Base-by-base conservation (phyloP, 2,797 vertebrate species). In the Myotis planiceps region DNA sequence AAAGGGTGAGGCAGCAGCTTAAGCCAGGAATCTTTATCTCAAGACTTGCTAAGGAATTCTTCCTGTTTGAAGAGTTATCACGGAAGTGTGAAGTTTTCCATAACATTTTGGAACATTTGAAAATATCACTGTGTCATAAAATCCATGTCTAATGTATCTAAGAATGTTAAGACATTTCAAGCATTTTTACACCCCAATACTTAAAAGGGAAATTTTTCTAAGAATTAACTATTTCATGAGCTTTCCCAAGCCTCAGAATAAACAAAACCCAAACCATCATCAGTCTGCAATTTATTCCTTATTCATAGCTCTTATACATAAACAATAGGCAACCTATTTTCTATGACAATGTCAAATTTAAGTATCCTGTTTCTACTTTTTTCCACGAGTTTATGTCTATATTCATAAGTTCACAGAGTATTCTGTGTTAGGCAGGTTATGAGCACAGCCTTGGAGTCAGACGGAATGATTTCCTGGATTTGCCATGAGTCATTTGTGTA, bases 121-220 rank as follows among this genome's bases (percentile, higher is more conserved):
- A 92, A 96, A 63, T 74, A 92, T 53, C 84, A 85, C 34, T 39
- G 3, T 66, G 12, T 78, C 60, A 74, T 47, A 92, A 88, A 88
- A 94, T 27, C 12, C 34, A 32, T 82, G 27, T 27, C 27, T 88
- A 94, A 84, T 83, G 81, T 92, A 65, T 58, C 34, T 82, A 21
- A n/a, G 21, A 81, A 74, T 68, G 58, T 89, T 82, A 90, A n/a
- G 71, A 74, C 3, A 53, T 86, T 86, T 88, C 55, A 25, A 83
- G 72, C 6, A 72, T 93, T 39, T 90, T 84, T 85, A 78, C 3
- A 76, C 2, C n/a, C 60, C 89, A 53, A 15, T 66, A 49, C 13
- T 65, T 92, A 91, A 85, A 78, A 63, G 29, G 79, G 23, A 79
- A 82, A 25, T 68, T 60, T 34, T 88, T 85, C 74, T 72, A 60